Evolutionary conservation across 2,888 invertebrate species (phyloP), one percentile per base, ranked within the genome.

Genomic region (Amphipoea lucens): DNA sequence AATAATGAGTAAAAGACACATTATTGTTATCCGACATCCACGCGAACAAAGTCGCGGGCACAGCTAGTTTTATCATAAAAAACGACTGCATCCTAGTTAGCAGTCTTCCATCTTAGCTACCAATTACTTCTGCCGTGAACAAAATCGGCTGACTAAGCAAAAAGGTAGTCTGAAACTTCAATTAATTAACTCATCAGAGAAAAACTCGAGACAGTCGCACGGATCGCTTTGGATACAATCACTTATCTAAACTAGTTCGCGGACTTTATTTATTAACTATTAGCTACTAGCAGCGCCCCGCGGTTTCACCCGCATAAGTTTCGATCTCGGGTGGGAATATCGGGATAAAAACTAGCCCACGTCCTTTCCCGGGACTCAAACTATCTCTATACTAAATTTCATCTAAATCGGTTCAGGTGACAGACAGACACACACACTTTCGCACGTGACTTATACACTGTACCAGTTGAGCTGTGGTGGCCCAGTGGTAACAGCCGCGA

Each of bases 161-260:
- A 90, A 90, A 90, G 81, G 79, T 84, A 69, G 82, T 85, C 83
- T 89, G 79, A 84, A 91, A 90, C 85, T 91, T 89, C 90, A 85
- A 91, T 91, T 91, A 92, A 92, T 92, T 92, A 90, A 90, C 87
- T 90, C 89, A 88, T 88, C 88, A 87, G 86, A 82, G 81, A 89
- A 88, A 88, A 88, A 83, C 72, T 84, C 83, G 73, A 67, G 74
- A 74, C 67, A 83, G 76, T 89, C 80, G 42, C 66, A 48, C 40
- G 42, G 54, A 36, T 81, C 74, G 70, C 65, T 78, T 75, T 73
- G 72, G 78, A 70, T 79, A 76, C 57, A 78, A 76, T 76, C 77
- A 77, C 77, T 85, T 82, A 72, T 76, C 62, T 60, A 60, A 73
- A 67, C 75, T 51, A 54, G 42, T 66, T 69, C 23, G 14, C 36